Conservation (phyloP, 2,797 vertebrate species). For the Gallinago stenura region DNA sequence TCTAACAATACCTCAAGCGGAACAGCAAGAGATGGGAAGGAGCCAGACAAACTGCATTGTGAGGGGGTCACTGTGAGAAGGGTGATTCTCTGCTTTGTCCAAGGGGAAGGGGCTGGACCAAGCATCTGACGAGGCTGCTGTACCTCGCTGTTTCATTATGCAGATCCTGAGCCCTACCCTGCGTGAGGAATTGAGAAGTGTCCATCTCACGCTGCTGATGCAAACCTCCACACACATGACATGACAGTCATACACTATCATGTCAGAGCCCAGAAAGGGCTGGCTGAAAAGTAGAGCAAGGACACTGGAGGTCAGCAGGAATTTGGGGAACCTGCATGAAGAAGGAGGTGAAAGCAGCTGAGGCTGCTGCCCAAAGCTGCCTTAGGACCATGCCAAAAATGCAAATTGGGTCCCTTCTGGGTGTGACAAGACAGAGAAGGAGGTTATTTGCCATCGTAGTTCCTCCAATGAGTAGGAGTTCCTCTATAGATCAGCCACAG, state of each 20-base stretch:
- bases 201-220: neutral
- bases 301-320: neutral
- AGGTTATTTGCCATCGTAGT: neutral
- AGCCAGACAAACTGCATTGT: neutral
- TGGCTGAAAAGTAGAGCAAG: neutral
- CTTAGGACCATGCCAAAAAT: neutral
- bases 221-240: neutral
- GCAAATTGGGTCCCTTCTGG: rapidly evolving
- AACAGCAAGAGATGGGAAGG: neutral
- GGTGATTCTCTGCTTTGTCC: neutral
- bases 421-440: neutral
- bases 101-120: neutral
- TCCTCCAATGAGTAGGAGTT: neutral
- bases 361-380: neutral
- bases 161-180: neutral
- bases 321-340: neutral
- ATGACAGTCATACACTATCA: rapidly evolving
- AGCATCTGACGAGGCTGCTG: neutral
- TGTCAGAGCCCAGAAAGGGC: neutral
- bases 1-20: neutral
- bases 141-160: neutral
- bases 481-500: neutral
- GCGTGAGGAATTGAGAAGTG: neutral
- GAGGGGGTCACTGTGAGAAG: neutral
- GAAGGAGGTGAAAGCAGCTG: neutral